phyloP scores from a whole-genome alignment of 2,888 invertebrate genomes.

The Hypomecis atomaria region DNA sequence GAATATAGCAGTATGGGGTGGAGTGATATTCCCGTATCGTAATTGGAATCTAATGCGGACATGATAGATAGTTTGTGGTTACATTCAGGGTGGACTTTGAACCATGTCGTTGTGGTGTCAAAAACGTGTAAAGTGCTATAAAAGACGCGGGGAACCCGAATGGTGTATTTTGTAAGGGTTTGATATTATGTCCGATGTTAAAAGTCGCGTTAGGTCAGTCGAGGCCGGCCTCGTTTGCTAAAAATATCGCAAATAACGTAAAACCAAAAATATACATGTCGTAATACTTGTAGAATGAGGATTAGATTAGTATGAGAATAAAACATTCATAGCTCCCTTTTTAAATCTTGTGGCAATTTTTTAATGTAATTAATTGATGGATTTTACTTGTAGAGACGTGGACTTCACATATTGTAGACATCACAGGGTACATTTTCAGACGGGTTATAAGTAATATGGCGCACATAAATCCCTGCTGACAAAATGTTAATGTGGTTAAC shows the following conservation, averaged over 20 bases:
- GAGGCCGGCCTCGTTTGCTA: conserved; percentile 7
- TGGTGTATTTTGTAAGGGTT: conserved; percentile 23
- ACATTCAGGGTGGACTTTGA: conserved; percentile 10
- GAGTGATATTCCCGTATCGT: background rate
- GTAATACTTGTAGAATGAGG: conserved; percentile 18
- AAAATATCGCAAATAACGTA: conserved; percentile 16
- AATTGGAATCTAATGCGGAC: background rate
- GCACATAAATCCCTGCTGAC: background rate
- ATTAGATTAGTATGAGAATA: conserved; percentile 48
- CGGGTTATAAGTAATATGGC: background rate
- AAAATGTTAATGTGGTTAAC: background rate
- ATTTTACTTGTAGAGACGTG: background rate
- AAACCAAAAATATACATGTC: conserved; percentile 32
- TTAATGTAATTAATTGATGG: conserved; percentile 1
- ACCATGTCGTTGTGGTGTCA: background rate
- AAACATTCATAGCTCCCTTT: conserved; percentile 11
- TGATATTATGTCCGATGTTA: conserved; percentile 48
- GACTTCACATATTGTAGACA: background rate
- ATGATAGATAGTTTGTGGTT: conserved; percentile 1
- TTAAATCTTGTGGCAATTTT: conserved; percentile 9
- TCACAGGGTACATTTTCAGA: background rate
- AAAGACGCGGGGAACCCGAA: conserved; percentile 8
- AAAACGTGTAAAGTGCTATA: conserved; percentile 2
- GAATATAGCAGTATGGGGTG: no score
- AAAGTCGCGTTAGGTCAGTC: conserved; percentile 27